Conservation (phyloP, 1,140 invertebrate genomes). For the Penaeus indicus region DNA sequence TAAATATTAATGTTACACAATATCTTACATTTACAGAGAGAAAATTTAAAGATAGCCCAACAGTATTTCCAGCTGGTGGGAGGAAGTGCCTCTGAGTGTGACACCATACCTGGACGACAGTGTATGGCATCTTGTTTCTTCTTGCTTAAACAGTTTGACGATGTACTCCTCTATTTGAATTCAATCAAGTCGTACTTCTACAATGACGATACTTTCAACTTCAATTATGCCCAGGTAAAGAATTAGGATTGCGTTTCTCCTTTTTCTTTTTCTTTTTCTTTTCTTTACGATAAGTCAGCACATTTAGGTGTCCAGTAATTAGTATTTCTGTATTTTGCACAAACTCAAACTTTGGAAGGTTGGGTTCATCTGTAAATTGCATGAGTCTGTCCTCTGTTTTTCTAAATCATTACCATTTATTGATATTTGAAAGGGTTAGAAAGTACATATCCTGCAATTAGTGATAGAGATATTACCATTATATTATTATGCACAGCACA, state of each 20-base stretch:
- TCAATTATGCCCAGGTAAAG: slow-evolving; percentile 90
- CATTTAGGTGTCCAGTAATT: background rate
- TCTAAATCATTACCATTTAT: too few species aligned
- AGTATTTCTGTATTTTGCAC: too few species aligned
- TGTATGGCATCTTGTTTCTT: slow-evolving; percentile 98
- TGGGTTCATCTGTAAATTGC: too few species aligned
- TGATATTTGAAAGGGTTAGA: too few species aligned
- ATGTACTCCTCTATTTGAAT: slow-evolving; percentile 95
- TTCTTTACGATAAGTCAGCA: background rate
- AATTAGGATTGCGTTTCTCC: slow-evolving; percentile 2
- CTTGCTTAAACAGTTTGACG: slow-evolving; percentile 93
- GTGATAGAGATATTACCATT: too few species aligned
- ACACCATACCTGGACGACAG: slow-evolving; percentile 93
- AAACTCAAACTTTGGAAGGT: too few species aligned
- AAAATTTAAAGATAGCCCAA: slow-evolving; percentile 93
- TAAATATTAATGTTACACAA: background rate
- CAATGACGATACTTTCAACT: slow-evolving; percentile 97
- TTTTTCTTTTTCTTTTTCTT: background rate
- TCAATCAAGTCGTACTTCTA: slow-evolving; percentile 97
- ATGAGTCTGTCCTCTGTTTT: too few species aligned
- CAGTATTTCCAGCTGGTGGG: slow-evolving; percentile 97
- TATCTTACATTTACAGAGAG: slow-evolving; percentile 76
- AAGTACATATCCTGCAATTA: too few species aligned
- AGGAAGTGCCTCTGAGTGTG: slow-evolving; percentile 94
- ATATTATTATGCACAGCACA: too few species aligned